Conservation (phyloP, 2,113 vertebrate genomes). For the Calidris pugnax region DNA sequence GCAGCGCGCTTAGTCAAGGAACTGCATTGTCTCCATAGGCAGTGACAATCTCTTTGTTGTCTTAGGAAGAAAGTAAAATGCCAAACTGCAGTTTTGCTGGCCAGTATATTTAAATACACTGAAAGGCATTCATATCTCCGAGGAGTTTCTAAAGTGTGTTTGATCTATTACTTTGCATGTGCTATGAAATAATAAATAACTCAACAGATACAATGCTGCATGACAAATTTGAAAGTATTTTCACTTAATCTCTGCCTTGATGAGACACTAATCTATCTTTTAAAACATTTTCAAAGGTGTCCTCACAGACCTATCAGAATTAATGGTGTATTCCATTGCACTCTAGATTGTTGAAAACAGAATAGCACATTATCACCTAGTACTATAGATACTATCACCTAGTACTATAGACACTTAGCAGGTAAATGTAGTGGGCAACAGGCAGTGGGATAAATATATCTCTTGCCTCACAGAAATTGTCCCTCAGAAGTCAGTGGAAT, state of each 20-base stretch:
- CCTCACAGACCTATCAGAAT: slow-evolving; percentile 63
- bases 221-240: slow-evolving; percentile 68
- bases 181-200: slow-evolving; percentile 71
- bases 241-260: slow-evolving; percentile 72
- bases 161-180: slow-evolving; percentile 54
- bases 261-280: slow-evolving; percentile 74
- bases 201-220: slow-evolving; percentile 42
- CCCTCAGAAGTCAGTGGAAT: slow-evolving; percentile 10
- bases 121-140: slow-evolving; percentile 1
- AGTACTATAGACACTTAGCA: slow-evolving; percentile 11
- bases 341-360: slow-evolving; percentile 27
- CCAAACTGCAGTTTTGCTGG: not conserved
- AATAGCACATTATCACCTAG: slow-evolving; percentile 7
- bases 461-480: not conserved
- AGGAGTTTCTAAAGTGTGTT: slow-evolving; percentile 60
- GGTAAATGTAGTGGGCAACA: slow-evolving; percentile 25
- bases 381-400: not conserved
- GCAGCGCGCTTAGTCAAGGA: not conserved
- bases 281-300: slow-evolving; percentile 72
- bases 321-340: slow-evolving; percentile 61
- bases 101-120: slow-evolving; percentile 24
- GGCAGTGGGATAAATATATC: slow-evolving; percentile 16
- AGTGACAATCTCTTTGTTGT: slow-evolving; percentile 11
- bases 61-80: not conserved
- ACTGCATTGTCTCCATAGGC: not conserved